Percentiles rank a stretch among this genome's conserved stretches.
Conservation (phyloP, 2,113 vertebrate genomes). For the Lycaon pictus region DNA sequence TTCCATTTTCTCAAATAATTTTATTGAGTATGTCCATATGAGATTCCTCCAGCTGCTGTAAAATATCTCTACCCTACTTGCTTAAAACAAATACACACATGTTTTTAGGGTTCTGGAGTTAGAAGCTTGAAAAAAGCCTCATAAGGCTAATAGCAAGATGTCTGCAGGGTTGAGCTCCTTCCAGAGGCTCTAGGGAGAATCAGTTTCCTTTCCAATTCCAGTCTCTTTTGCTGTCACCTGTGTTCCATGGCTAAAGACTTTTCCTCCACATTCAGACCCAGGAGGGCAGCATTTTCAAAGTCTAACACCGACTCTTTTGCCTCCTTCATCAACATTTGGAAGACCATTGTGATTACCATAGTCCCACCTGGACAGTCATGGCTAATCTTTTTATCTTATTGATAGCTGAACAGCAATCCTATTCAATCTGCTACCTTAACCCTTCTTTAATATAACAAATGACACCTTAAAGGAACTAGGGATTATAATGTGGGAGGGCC, state of each 20-base stretch:
- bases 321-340: background rate
- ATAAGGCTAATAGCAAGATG: background rate
- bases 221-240: background rate
- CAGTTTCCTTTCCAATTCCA: background rate
- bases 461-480: background rate
- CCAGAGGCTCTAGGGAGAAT: background rate
- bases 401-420: background rate
- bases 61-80: background rate
- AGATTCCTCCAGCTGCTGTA: background rate
- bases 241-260: background rate
- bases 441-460: background rate
- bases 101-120: background rate
- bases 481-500: background rate
- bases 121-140: background rate
- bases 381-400: background rate
- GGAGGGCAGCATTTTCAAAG: background rate
- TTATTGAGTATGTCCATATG: background rate
- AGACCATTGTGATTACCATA: background rate
- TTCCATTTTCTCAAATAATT: background rate
- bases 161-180: background rate
- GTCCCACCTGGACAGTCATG: background rate
- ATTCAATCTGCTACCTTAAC: background rate
- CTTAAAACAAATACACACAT: background rate
- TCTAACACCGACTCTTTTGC: background rate
- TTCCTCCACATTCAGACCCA: background rate